These are phyloP conservation scores for Poeciliopsis retropinna DNA, from an alignment of 2,113 vertebrate species.

Conservation along the genomic window DNA sequence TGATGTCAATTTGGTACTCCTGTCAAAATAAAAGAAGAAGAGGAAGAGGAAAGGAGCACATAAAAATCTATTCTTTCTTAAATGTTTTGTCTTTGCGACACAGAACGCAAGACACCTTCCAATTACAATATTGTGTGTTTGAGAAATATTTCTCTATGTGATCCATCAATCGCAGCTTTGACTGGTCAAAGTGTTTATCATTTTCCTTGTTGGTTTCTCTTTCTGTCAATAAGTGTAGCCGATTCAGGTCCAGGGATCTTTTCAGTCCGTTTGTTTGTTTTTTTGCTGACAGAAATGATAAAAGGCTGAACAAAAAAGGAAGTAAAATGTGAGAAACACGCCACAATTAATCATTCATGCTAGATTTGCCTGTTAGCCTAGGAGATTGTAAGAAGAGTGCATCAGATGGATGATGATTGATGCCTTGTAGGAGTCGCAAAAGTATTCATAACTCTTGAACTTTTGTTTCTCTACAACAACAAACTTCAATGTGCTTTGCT, in stretches of 20 bases:
- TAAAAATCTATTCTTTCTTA: background rate
- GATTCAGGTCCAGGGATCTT: background rate
- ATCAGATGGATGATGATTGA: background rate
- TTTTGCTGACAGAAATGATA: background rate
- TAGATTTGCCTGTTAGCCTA: background rate
- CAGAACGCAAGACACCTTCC: background rate
- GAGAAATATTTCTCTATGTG: conserved; percentile 7
- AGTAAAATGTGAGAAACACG: background rate
- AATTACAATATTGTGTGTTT: conserved; percentile 21
- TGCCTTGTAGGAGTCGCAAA: too few species aligned
- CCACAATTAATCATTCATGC: background rate
- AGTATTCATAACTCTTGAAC: background rate
- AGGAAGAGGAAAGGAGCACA: background rate
- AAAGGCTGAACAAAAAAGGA: background rate
- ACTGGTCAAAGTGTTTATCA: conserved; percentile 8
- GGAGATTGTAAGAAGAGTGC: background rate
- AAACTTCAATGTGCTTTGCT: background rate
- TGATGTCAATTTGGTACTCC: conserved; percentile 99
- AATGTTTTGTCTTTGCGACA: background rate
- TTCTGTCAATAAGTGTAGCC: background rate
- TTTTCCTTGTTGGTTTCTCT: conserved; percentile 10
- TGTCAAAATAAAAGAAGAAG: conserved; percentile 61
- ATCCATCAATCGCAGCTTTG: conserved; percentile 17
- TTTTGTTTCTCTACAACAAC: background rate
- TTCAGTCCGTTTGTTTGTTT: background rate